Evolutionary conservation across 2,797 vertebrate species (phyloP), one percentile per base, ranked within the genome.

Genomic region (Garrulus glandarius): DNA sequence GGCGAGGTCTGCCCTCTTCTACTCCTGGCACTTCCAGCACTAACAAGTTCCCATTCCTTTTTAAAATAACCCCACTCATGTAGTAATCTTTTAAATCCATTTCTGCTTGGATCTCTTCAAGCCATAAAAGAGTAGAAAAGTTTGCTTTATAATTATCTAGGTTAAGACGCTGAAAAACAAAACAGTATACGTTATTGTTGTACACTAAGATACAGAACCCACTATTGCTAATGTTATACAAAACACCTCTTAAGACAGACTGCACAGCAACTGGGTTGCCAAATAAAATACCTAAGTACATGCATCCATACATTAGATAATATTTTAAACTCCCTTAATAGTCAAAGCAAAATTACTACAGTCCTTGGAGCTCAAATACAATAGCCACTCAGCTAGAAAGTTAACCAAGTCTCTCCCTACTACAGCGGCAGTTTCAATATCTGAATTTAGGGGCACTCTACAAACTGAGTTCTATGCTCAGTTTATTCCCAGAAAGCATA

Each of bases 71-170:
- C 2, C 98, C 98, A 8, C 50, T 97, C 97, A 99, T 98, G 44
- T 96, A 97, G 43, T 98, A 99, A 64, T 98, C 98, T 63, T 95
- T 98, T 23, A 99, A 80, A 44, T 99, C 99, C 20, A 36, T 95
- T 93, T 99, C 99, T 26, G 97, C 97, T 3, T 98, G 91, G 65
- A 99, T 98, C 92, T 99, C 99, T 96, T 99, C 99, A 68, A 99
- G 98, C 99, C 99, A 99, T 36, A 99, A 94, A 27, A 99, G 98
- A 14, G 98, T 95, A 5, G 99, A 99, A 95, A 99, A 99, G 41
- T 98, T 98, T 7, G 95, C 83, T 56, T 91, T 97, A 88, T 98
- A 98, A 95, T 99, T 99, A 44, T 94, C 91, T 46, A 98, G 88
- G 43, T 95, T 98, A 94, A 99, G 94, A 47, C 88, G 96, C 99